Evolutionary conservation across 1,140 invertebrate genomes (phyloP), one percentile per base, ranked within the genome.

Genomic region (Ceratosolen solmsi): DNA sequence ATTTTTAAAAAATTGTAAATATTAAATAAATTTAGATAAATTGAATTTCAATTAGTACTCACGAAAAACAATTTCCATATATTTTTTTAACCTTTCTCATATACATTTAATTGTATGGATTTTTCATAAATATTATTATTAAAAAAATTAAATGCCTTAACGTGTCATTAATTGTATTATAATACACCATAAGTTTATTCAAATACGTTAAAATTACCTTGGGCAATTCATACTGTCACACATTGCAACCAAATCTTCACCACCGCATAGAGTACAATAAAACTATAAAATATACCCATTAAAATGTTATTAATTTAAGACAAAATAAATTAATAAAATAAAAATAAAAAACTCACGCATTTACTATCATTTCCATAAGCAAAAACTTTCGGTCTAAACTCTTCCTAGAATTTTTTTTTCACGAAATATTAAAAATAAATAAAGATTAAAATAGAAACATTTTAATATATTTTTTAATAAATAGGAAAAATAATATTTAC

Each of bases 351-450:
- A 87, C 88, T 87, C 85, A 90, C 89, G 73, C 87, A 88, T 84
- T 91, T 90, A 46, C 84, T 86, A 77, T 90, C 90, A 54, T 90
- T 87, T 1, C 88, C 89, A 22, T 86, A 89, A 25, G 88, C 86
- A 71, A 89, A 90, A 74, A 91, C 85, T 22, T 85, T 87, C n/a
- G 90, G 87, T 70, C 87, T 86, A 49, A 87, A 90, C 2, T 82
- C 72, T 54, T 86, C 84, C 89, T 90, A 36, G 72, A 88, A 86
- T 38, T n/a, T 38, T 68, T 65, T 65, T n/a, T 38, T 63, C 25
- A 36, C 49, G 27, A n/a, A 25, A n/a, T n/a, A n/a, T 54, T 65
- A 20, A 27, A 51, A 60, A 79, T 33, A 46, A 76, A 46, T 27
- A 80, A 22, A 38, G 20, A 54, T 20, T 58, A 73, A 74, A 79